Evolutionary conservation across 2,797 vertebrate species (phyloP), one percentile per base, ranked within the genome.

Genomic region (Falco concolor): DNA sequence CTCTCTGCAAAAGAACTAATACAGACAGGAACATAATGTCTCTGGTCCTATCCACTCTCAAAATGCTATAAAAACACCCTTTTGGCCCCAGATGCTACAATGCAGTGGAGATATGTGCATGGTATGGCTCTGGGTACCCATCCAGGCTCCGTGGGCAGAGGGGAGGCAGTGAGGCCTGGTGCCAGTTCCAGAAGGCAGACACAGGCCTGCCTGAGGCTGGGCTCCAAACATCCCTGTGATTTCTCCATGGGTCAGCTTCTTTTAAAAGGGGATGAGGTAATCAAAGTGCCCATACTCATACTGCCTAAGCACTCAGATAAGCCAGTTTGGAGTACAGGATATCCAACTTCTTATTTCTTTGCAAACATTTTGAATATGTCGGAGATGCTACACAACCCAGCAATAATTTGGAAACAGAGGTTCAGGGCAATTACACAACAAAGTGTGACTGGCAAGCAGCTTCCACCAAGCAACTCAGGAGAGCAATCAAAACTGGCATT

Each of bases 41-140:
- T 50, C 28, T 42, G 60, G 24, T 40, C 44, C 57, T 47, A 49
- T 10, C 27, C 30, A 24, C 8, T 81, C 60, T 28, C 57, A 68
- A 56, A 82, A 54, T 6, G 22, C 11, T 34, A 10, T 2, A 6
- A 10, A 64, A 85, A 47, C 1, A 5, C 16, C 13, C 17, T 78
- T 78, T 64, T 25, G 32, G 42, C 38, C 44, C 21, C 59, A 67
- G 54, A 49, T 2, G 0, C 40, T 74, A 13, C 1, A 3, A 12
- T 1, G 1, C 3, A 28, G 19, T 10, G 7, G 13, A 67, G 34
- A 28, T 24, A 3, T 4, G 3, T 8, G 6, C 42, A 28, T 1
- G 2, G 54, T 38, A 19, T 45, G 75, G 57, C 23, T 72, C 64
- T 64, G 50, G 61, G 38, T 61, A 53, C 28, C 60, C 22, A 34